Base-by-base conservation (phyloP, 2,113 vertebrate species). In the Plecturocebus donacophilus region DNA sequence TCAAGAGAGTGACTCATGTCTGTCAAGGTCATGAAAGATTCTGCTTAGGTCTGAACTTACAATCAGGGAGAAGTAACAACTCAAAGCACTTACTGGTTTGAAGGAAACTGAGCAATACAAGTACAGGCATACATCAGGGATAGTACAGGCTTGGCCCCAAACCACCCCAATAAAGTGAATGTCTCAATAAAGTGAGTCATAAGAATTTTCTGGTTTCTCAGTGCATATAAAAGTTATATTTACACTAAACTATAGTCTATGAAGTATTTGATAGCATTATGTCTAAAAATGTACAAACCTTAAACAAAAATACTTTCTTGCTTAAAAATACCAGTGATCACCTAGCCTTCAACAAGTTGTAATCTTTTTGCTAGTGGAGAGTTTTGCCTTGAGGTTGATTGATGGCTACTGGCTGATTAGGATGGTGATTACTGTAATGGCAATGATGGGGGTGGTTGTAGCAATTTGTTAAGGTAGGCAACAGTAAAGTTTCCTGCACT, bases 11-110 rank as follows among this genome's bases (percentile, higher is more conserved):
- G 77, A 88, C 47, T 71, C 19, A 40, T 76, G 35, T 83, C 64
- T 54, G 30, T 66, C 47, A 58, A 0, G 86, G 54, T 81, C 82
- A 88, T 81, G 47, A 95, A 25, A 66, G 40, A 47, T 56, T 90
- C 17, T 47, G 35, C 5, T 61, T 75, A 70, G 64, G 79, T 82
- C 56, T 85, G 52, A 86, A 91, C 38, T 71, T 95, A 71, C 16
- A 80, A n/a, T 76, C 49, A 66, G 79, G 42, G 58, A 87, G 27
- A 90, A 92, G 64, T 77, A 89, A 94, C 20, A 94, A 80, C 52
- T 79, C 70, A 23, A 71, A 70, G 16, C 9, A 54, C 30, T 87
- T 96, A 40, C 8, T 73, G 11, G 49, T 27, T 82, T 94, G 73
- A 94, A 58, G 56, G 49, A 96, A 49, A 19, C 13, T 16, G 82